These are phyloP conservation scores for Saturnia pavonia DNA, from an alignment of 2,888 invertebrate genomes.

Conservation along the genomic window DNA sequence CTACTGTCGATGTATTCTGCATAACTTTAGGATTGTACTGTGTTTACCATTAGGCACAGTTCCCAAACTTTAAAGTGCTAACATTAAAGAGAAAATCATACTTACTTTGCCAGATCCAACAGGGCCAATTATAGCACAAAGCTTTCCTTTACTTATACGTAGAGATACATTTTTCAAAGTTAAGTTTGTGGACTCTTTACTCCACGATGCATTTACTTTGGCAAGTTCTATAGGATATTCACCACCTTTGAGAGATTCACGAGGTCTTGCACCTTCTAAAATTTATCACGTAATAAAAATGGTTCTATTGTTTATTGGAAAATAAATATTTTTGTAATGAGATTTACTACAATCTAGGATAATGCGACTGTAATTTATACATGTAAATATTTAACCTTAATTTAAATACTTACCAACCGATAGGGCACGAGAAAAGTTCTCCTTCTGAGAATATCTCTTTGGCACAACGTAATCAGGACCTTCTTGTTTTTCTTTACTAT, in stretches of 20 bases:
- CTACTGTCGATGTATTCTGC: too few relatives aligned
- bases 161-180: slow-evolving; percentile 80
- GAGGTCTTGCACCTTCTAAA: slow-evolving; percentile 25
- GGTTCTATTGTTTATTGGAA: neutral
- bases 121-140: slow-evolving; percentile 92
- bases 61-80: too few relatives aligned
- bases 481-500: slow-evolving; percentile 34
- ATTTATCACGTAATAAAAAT: neutral
- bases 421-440: slow-evolving; percentile 27
- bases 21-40: too few relatives aligned
- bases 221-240: slow-evolving; percentile 59
- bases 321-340: neutral
- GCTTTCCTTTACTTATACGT: slow-evolving; percentile 80
- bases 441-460: slow-evolving; percentile 44
- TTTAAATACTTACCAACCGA: slow-evolving; percentile 36
- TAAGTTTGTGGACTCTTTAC: slow-evolving; percentile 59
- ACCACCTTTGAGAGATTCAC: slow-evolving; percentile 31
- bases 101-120: slow-evolving; percentile 91
- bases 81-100: neutral
- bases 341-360: neutral
- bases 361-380: neutral
- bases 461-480: slow-evolving; percentile 37
- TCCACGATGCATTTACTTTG: slow-evolving; percentile 67
- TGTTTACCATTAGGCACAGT: too few relatives aligned
- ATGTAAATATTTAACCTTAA: neutral